These are phyloP conservation scores for Perognathus longimembris DNA, from an alignment of 2,113 vertebrate genomes.

Conservation along the genomic window DNA sequence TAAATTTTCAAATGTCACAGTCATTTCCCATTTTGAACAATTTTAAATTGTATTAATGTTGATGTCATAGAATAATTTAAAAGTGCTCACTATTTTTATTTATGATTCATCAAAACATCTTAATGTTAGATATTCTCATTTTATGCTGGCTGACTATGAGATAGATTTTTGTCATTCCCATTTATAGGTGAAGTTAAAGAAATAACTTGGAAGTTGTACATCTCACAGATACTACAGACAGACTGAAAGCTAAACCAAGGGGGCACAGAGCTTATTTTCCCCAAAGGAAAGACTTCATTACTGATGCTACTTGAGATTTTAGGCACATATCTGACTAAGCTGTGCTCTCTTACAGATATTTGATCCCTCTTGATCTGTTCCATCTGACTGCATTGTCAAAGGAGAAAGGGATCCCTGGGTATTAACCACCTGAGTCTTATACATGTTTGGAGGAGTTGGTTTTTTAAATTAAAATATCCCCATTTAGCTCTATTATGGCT, in stretches of 20 bases:
- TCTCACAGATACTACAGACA: not conserved
- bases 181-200: slow-evolving; percentile 14
- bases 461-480: not conserved
- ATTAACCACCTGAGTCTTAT: not conserved
- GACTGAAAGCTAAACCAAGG: not conserved
- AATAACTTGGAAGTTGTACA: slow-evolving; percentile 23
- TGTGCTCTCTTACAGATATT: not conserved
- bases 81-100: not conserved
- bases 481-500: not conserved
- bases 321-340: not conserved
- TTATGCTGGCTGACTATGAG: not conserved
- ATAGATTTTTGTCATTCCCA: not conserved
- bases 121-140: not conserved
- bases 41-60: not conserved
- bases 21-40: not conserved
- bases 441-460: not conserved
- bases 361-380: not conserved
- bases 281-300: not conserved
- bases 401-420: rapidly evolving
- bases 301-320: not conserved
- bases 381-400: not conserved
- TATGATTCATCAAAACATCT: not conserved
- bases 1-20: not conserved
- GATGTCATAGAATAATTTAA: not conserved
- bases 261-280: not conserved